A percentile compares a stretch with the other conserved stretches of the same genome.
phyloP scores from a whole-genome alignment of 2,113 vertebrate species.

The Setophaga coronata region DNA sequence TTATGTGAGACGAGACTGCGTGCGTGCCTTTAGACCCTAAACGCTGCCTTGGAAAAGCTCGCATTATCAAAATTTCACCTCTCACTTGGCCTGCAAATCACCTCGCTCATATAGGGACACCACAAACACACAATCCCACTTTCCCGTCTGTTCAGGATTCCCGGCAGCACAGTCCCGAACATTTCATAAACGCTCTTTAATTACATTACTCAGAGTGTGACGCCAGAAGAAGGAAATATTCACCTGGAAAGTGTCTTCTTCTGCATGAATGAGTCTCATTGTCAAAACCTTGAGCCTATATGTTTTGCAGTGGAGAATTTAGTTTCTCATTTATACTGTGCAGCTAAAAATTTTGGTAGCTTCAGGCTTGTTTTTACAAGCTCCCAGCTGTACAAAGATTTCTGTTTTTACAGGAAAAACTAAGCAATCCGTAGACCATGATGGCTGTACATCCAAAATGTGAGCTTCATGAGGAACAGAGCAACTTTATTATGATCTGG shows the following conservation, averaged over 20 bases:
- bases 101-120: not conserved
- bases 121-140: not conserved
- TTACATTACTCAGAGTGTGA: not conserved
- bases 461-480: slow-evolving; percentile 42
- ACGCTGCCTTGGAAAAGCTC: not conserved
- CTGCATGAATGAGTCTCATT: slow-evolving; percentile 41
- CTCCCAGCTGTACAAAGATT: slow-evolving; percentile 38
- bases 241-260: slow-evolving; percentile 33
- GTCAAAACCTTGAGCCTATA: not conserved
- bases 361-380: slow-evolving; percentile 62
- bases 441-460: slow-evolving; percentile 38
- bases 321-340: not conserved
- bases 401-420: slow-evolving; percentile 52
- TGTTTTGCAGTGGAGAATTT: not conserved
- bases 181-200: not conserved
- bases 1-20: not conserved
- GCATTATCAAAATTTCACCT: not conserved
- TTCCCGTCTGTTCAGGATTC: not conserved
- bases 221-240: not conserved
- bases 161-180: not conserved
- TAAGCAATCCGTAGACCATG: not conserved
- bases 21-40: not conserved
- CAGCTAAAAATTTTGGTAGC: slow-evolving; percentile 44
- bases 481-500: slow-evolving; percentile 53
- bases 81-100: not conserved